Base-by-base conservation (phyloP, 2,797 vertebrate species). In the Coregonus ussuriensis region DNA sequence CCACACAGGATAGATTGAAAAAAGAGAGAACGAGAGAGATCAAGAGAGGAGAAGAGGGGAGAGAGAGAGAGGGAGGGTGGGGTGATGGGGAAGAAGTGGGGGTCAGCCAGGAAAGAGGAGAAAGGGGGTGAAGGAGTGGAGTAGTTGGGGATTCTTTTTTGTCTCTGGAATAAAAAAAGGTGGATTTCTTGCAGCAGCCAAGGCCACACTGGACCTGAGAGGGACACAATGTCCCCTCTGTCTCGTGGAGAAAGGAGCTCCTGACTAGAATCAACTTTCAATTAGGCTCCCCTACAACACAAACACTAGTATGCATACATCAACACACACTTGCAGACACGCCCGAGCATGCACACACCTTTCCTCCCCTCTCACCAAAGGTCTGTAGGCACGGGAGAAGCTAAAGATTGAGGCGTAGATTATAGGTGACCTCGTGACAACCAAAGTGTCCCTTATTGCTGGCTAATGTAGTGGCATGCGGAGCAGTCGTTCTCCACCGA, bases 211-310 rank as follows among this genome's bases (percentile, higher is more conserved):
- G 79, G 56, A 92, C 91, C 91, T 93, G 85, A 52, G 77, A 83
- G 81, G 91, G 91, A 88, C 86, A 94, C 94, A 94, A 94, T 92
- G 92, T 94, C 86, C 86, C 91, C 85, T 95, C 92, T 94, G 93
- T 95, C 91, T 93, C 67, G 0, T 71, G 81, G 87, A 92, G 92
- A 94, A 93, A 93, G 25, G 25, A 25, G 25, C 25, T 25, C 25
- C 25, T 25, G 25, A 25, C 25, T 25, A 25, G 25, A 25, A 25
- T 25, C 25, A 25, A 25, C 25, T 25, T 25, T 25, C 25, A 25
- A 25, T 25, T 25, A 25, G 92, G 89, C 89, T 84, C 86, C 81
- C 91, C 83, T 89, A 88, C 90, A 89, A 80, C 90, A 35, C 63
- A 59, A 31, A 6, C 14, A 41, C 37, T 41, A 6, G 31, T 21